Evolutionary conservation across 2,113 vertebrate species (phyloP).

Genomic region (Desmodus rotundus): DNA sequence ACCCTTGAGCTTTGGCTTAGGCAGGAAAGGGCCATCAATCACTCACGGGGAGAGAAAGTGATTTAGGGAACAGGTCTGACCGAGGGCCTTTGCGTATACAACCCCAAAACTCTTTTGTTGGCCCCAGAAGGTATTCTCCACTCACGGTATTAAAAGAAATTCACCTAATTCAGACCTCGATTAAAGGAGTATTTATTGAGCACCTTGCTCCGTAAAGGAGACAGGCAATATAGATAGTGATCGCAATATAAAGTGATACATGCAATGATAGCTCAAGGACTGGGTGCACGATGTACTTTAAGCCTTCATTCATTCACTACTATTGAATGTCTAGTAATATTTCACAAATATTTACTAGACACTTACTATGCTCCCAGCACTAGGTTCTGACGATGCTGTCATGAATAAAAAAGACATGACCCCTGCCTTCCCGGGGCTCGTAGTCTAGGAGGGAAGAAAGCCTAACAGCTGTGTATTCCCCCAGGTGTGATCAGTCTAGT

Average conservation of each 20-base stretch:
- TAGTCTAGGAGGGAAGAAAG: not conserved
- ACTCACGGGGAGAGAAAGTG: not conserved
- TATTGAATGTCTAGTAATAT: too few relatives aligned
- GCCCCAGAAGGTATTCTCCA: not conserved
- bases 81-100: not conserved
- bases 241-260: not conserved
- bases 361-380: not conserved
- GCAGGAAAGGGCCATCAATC: not conserved
- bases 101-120: not conserved
- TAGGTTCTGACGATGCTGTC: not conserved
- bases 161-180: not conserved
- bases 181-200: not conserved
- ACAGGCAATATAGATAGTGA: not conserved
- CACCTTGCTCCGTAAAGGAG: not conserved
- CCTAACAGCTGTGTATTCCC: not conserved
- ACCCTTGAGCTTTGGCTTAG: slow-evolving; percentile 5
- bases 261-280: not conserved
- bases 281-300: not conserved
- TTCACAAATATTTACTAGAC: not conserved
- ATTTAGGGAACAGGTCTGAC: not conserved
- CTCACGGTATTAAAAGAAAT: not conserved
- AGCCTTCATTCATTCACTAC: not conserved
- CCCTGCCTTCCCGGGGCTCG: not conserved
- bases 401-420: not conserved
- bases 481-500: not conserved